phyloP scores from a whole-genome alignment of 1,140 invertebrate species.

The Listronotus oregonensis region DNA sequence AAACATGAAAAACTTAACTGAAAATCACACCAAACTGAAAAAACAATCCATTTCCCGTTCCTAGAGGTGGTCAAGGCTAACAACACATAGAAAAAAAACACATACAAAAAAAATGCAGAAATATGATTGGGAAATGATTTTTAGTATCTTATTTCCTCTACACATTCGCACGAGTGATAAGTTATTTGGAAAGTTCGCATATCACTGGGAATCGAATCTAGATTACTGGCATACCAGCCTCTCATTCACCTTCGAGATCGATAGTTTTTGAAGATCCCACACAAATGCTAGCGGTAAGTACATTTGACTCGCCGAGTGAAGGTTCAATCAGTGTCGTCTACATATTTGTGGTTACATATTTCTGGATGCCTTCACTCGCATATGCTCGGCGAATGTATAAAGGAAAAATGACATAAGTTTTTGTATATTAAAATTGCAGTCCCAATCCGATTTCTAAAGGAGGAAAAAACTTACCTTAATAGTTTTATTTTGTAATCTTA shows the following conservation, averaged over 20 bases:
- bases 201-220: too few relatives aligned
- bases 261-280: too few relatives aligned
- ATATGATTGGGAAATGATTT: conserved; percentile 24
- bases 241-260: too few relatives aligned
- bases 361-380: too few relatives aligned
- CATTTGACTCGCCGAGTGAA: too few relatives aligned
- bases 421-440: neutral
- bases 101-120: conserved; percentile 26
- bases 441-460: conserved; percentile 32
- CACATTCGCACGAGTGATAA: neutral
- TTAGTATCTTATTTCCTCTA: neutral
- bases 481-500: conserved; percentile 97
- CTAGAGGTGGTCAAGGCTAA: conserved; percentile 15
- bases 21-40: conserved; percentile 28
- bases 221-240: too few relatives aligned
- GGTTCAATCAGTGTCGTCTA: too few relatives aligned
- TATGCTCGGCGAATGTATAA: too few relatives aligned
- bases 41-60: conserved; percentile 20
- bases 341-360: too few relatives aligned
- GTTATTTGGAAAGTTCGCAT: too few relatives aligned
- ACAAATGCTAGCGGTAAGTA: too few relatives aligned
- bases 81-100: conserved; percentile 17
- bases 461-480: conserved; percentile 82
- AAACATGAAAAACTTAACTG: conserved; percentile 26
- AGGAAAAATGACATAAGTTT: too few relatives aligned